These are phyloP conservation scores for Melanchra persicariae DNA, from an alignment of 2,888 invertebrate species.

Conservation along the genomic window DNA sequence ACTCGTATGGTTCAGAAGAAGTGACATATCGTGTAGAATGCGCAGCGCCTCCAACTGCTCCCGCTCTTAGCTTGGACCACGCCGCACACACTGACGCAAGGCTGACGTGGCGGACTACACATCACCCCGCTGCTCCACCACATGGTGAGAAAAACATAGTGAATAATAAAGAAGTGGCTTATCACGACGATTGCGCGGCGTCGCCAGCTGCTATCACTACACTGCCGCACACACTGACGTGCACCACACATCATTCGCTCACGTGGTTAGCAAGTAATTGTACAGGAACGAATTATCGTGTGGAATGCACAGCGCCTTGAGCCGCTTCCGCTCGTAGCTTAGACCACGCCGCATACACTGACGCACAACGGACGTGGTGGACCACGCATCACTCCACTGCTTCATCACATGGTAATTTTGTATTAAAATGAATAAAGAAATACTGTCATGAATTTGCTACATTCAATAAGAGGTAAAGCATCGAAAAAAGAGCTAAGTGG, in stretches of 20 bases:
- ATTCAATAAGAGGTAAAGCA: too few species aligned
- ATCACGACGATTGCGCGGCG: neutral
- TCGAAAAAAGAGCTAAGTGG: neutral
- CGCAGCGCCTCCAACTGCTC: conserved; percentile 93
- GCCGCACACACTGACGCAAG: conserved; percentile 92
- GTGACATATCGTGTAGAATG: conserved; percentile 95
- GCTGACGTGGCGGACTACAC: conserved; percentile 87
- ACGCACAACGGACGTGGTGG: conserved; percentile 87
- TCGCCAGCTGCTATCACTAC: neutral
- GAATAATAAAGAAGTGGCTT: conserved; percentile 86
- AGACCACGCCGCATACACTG: conserved; percentile 93
- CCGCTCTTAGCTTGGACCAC: conserved; percentile 92
- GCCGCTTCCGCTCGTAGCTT: conserved; percentile 92
- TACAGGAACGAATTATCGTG: conserved; percentile 93
- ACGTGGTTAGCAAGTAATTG: too few species aligned
- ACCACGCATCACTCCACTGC: conserved; percentile 91
- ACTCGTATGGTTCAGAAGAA: conserved; percentile 95
- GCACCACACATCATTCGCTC: too few species aligned
- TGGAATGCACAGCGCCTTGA: conserved; percentile 95
- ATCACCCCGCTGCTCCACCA: conserved; percentile 91
- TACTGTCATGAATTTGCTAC: neutral
- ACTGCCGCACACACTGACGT: conserved; percentile 62
- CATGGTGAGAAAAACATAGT: conserved; percentile 76
- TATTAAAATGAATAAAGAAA: neutral
- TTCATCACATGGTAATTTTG: conserved; percentile 70